Percentiles rank a stretch among this genome's conserved stretches.
phyloP scores from a whole-genome alignment of 1,140 invertebrate genomes.

The Megalopta genalis region DNA sequence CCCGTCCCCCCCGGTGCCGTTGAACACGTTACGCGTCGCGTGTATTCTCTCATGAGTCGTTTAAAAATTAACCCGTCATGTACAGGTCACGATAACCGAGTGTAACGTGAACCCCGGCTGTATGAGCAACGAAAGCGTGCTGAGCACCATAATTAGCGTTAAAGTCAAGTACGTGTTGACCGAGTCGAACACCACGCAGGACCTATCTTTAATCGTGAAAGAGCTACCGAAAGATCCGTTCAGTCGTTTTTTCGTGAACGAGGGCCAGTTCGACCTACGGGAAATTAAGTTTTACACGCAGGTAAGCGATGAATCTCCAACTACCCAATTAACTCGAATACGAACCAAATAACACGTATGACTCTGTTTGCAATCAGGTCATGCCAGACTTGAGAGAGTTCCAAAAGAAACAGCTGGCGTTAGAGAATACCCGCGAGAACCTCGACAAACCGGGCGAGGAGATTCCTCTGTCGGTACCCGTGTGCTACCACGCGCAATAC shows the following conservation, averaged over 20 bases:
- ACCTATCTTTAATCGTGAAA: conserved; percentile 86
- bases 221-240: conserved; percentile 87
- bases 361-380: conserved; percentile 77
- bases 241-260: conserved; percentile 87
- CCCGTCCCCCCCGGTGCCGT: background rate
- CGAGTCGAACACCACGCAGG: conserved; percentile 69
- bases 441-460: conserved; percentile 36
- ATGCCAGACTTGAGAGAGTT: conserved; percentile 83
- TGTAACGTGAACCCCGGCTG: conserved; percentile 81
- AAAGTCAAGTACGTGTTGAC: conserved; percentile 37
- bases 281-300: conserved; percentile 92
- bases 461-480: conserved; percentile 82
- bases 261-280: conserved; percentile 89
- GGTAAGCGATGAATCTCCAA: conserved; percentile 76
- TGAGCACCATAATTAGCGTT: conserved; percentile 82
- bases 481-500: conserved; percentile 85
- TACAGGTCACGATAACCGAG: conserved; percentile 76
- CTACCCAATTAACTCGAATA: no score
- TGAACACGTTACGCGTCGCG: background rate
- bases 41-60: background rate
- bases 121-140: conserved; percentile 81
- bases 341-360: conserved; percentile 12
- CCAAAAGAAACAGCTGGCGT: conserved; percentile 75
- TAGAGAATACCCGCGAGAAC: conserved; percentile 28
- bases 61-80: conserved; percentile 29